Conservation (phyloP, 2,888 invertebrate species). For the Sminthurides aquaticus region DNA sequence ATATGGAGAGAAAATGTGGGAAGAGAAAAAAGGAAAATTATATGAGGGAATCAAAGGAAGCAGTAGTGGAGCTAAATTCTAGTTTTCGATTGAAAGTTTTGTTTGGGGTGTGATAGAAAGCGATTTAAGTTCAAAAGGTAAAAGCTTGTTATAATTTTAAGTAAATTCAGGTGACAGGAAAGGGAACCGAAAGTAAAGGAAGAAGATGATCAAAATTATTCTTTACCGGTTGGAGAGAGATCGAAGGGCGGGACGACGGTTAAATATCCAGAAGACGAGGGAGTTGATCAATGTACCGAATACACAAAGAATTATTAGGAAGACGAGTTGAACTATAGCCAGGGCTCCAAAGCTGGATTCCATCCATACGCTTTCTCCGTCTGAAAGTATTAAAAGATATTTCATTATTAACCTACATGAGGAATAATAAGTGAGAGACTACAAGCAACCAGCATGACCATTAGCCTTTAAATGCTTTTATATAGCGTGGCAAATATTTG, state of each 20-base stretch:
- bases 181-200: too few relatives aligned
- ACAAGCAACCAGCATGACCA: too few relatives aligned
- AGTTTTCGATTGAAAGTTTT: too few relatives aligned
- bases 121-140: neutral
- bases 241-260: slow-evolving; percentile 48
- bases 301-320: slow-evolving; percentile 38
- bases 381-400: slow-evolving; percentile 4
- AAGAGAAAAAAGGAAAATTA: too few relatives aligned
- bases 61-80: too few relatives aligned
- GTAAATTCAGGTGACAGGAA: too few relatives aligned
- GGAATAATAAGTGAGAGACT: too few relatives aligned
- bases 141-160: slow-evolving; percentile 5
- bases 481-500: neutral
- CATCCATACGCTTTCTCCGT: slow-evolving; percentile 21
- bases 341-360: slow-evolving; percentile 33
- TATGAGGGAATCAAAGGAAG: too few relatives aligned
- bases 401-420: slow-evolving; percentile 1
- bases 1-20: too few relatives aligned
- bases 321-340: slow-evolving; percentile 38
- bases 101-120: too few relatives aligned
- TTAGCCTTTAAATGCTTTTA: neutral
- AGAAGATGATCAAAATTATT: too few relatives aligned
- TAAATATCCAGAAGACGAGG: slow-evolving; percentile 50
- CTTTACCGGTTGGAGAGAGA: slow-evolving; percentile 50
- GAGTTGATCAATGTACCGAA: slow-evolving; percentile 47